These are phyloP conservation scores for Pipistrellus kuhlii DNA, from an alignment of 2,797 vertebrate genomes.

Conservation along the genomic window DNA sequence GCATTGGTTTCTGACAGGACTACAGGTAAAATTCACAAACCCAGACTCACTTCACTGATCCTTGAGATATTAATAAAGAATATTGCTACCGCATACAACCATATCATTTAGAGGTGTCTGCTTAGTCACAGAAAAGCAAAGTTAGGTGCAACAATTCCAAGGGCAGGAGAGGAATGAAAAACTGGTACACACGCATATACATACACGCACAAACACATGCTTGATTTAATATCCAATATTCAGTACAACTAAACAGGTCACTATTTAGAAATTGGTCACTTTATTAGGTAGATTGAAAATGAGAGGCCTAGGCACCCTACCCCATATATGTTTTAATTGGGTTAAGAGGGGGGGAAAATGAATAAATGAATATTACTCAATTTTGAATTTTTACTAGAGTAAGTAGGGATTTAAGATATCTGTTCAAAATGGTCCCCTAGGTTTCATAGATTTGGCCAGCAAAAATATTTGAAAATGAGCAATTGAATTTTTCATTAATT, in stretches of 20 bases:
- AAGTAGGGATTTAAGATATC: background rate
- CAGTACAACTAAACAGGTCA: background rate
- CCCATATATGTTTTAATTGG: background rate
- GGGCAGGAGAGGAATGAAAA: background rate
- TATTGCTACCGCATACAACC: background rate
- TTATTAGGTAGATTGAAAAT: background rate
- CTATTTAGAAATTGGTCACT: background rate
- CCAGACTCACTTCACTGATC: constrained; percentile 57
- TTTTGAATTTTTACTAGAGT: background rate
- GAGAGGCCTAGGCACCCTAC: background rate
- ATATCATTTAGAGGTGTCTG: constrained; percentile 16
- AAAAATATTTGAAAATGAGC: constrained; percentile 34
- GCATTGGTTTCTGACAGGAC: background rate
- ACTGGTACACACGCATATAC: background rate
- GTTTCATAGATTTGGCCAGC: background rate
- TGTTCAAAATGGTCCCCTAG: background rate
- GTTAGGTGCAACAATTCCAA: background rate
- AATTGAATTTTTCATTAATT: background rate
- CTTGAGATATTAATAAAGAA: constrained; percentile 44
- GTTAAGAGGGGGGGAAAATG: background rate
- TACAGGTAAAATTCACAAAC: constrained; percentile 65
- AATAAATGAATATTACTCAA: background rate
- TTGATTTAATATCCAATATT: background rate
- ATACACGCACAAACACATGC: background rate
- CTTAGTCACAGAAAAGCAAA: constrained; percentile 23